Base-by-base conservation (phyloP, 2,797 vertebrate species). In the Melanotaenia maccullochi region DNA sequence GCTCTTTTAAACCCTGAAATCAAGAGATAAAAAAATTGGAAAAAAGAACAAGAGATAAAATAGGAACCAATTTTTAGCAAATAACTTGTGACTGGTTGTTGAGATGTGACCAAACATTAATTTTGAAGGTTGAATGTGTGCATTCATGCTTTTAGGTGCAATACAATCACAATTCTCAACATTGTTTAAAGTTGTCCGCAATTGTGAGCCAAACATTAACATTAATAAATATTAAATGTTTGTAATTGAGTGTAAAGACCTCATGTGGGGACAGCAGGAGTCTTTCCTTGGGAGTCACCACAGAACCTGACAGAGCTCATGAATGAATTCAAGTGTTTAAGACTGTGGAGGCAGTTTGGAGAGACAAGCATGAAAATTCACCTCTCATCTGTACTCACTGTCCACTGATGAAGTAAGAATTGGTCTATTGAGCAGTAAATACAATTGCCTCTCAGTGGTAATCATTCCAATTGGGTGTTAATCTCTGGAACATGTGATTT, bases 401-500 rank as follows among this genome's bases (percentile, higher is more conserved):
- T 73, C 76, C 87, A 78, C 60, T 80, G 75, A 73, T 65, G 71
- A 79, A 83, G 73, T 74, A 87, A 79, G 69, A 85, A 84, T 82
- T 87, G 84, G 76, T 88, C 83, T 87, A 87, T 91, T 90, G 89
- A 89, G 85, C 88, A 87, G 84, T 81, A 85, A 86, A 90, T 89
- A 79, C 79, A 89, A 92, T 88, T 89, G 83, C 84, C 63, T 83
- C 73, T 76, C 69, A 64, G 75, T 85, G 73, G 65, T 82, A 82
- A 83, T 85, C 73, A 76, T 87, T 89, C 86, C 78, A 83, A 88
- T 75, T 73, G 83, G 83, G 80, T 79, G 83, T 83, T 89, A 88
- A 89, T 91, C 87, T 89, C 77, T 78, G 62, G 76, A 86, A 74
- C 87, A 91, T 91, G 88, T 92, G 87, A 91, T 89, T 86, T 83